Evolutionary conservation across 2,888 invertebrate genomes (phyloP).

Genomic region (Hofmannophila pseudospretella): DNA sequence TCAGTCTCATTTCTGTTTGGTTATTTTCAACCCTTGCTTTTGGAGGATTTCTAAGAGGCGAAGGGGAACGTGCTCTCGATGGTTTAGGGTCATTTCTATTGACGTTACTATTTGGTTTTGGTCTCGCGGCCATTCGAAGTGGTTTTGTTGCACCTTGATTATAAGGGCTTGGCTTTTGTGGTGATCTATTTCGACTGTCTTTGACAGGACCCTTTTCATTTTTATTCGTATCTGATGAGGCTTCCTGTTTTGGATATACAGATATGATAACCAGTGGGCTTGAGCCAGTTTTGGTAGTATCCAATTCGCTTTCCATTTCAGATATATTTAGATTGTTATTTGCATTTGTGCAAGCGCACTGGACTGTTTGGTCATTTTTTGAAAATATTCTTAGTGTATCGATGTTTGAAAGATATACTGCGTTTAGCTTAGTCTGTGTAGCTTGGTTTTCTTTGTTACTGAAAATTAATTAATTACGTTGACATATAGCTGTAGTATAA

Average conservation of each 20-base stretch:
- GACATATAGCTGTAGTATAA: no score
- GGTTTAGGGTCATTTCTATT: background rate
- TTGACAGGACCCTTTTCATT: constrained; percentile 10
- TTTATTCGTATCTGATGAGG: constrained; percentile 19
- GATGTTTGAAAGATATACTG: constrained; percentile 14
- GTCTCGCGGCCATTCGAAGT: background rate
- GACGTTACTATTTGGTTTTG: background rate
- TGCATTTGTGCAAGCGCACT: constrained; percentile 10
- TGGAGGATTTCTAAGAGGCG: constrained; percentile 10
- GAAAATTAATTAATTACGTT: no score
- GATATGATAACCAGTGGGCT: constrained; percentile 64
- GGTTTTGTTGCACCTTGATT: background rate
- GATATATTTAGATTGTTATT: background rate
- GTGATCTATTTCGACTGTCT: background rate
- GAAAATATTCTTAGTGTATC: constrained; percentile 10
- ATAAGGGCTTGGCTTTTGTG: background rate
- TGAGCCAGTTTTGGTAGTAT: constrained; percentile 9
- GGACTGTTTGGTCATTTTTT: constrained; percentile 31
- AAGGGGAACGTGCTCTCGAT: constrained; percentile 9
- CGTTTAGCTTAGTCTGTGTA: constrained; percentile 48
- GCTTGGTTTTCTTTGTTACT: constrained; percentile 33
- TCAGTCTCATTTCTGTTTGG: background rate
- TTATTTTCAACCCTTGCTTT: constrained; percentile 4
- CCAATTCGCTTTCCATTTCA: constrained; percentile 12
- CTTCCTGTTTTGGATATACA: constrained; percentile 49